Percentiles rank a stretch among this genome's conserved stretches.
phyloP scores from a whole-genome alignment of 2,113 vertebrate genomes.

The Ascaphus truei region DNA sequence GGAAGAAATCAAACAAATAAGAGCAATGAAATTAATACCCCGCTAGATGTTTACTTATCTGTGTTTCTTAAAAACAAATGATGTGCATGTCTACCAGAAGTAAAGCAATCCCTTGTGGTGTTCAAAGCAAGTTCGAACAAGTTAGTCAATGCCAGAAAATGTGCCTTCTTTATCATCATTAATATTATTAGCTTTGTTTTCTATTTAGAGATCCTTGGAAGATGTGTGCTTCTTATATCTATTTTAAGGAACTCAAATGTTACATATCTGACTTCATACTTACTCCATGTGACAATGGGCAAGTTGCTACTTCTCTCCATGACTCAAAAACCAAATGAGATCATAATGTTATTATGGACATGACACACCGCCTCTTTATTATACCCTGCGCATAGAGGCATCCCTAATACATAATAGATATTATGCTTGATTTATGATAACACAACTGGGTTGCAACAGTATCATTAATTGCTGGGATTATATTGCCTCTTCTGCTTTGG shows the following conservation, averaged over 20 bases:
- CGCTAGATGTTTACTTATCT: too few relatives aligned
- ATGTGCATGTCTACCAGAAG: too few relatives aligned
- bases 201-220: slow-evolving; percentile 1
- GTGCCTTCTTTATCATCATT: neutral
- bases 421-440: too few relatives aligned
- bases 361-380: neutral
- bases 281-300: slow-evolving; percentile 13
- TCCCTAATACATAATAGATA: too few relatives aligned
- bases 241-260: slow-evolving; percentile 2
- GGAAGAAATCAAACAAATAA: too few relatives aligned
- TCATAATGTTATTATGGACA: slow-evolving; percentile 5
- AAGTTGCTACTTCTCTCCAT: slow-evolving; percentile 13
- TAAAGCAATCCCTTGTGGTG: too few relatives aligned
- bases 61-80: too few relatives aligned
- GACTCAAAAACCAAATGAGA: slow-evolving; percentile 22
- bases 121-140: neutral
- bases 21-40: too few relatives aligned
- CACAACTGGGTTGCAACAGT: too few relatives aligned
- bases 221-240: neutral
- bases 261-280: slow-evolving; percentile 11
- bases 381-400: neutral
- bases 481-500: neutral
- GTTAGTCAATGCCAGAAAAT: neutral
- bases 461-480: neutral
- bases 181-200: neutral